Evolutionary conservation across 2,888 invertebrate genomes (phyloP).

Genomic region (Apodemia zela): DNA sequence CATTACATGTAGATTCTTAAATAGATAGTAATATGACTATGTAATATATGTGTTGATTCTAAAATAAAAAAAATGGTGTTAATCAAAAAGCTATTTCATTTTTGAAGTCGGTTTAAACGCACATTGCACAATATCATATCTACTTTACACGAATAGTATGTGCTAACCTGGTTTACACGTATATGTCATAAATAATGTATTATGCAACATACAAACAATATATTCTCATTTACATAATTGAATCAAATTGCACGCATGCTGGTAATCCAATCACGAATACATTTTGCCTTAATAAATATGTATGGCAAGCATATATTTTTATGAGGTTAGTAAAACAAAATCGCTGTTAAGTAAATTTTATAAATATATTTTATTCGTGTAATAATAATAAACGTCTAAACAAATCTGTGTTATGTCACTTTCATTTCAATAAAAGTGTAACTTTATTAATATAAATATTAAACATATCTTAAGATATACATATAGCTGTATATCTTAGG

Average conservation of each 20-base stretch:
- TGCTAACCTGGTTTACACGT: slow-evolving; percentile 10
- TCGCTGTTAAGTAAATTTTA: neutral
- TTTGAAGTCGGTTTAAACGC: slow-evolving; percentile 6
- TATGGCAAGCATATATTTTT: neutral
- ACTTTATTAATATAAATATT: too few relatives aligned
- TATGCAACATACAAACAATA: slow-evolving; percentile 6
- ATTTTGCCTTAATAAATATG: slow-evolving; percentile 1
- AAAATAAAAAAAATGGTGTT: too few relatives aligned
- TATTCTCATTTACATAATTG: slow-evolving; percentile 13
- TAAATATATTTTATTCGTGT: too few relatives aligned
- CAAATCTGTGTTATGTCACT: too few relatives aligned
- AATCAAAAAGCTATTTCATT: neutral
- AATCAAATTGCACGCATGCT: slow-evolving; percentile 8
- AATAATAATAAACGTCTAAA: too few relatives aligned
- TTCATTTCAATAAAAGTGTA: too few relatives aligned
- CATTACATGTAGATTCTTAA: too few relatives aligned
- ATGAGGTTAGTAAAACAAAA: neutral
- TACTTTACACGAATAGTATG: slow-evolving; percentile 26
- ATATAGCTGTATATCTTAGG: too few relatives aligned
- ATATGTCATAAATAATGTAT: slow-evolving; percentile 17
- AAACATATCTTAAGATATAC: too few relatives aligned
- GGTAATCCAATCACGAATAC: neutral
- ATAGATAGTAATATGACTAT: too few relatives aligned
- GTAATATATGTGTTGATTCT: too few relatives aligned
- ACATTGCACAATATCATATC: slow-evolving; percentile 18